phyloP scores from a whole-genome alignment of 2,113 vertebrate species.

The Ptychochromis oligacanthus region DNA sequence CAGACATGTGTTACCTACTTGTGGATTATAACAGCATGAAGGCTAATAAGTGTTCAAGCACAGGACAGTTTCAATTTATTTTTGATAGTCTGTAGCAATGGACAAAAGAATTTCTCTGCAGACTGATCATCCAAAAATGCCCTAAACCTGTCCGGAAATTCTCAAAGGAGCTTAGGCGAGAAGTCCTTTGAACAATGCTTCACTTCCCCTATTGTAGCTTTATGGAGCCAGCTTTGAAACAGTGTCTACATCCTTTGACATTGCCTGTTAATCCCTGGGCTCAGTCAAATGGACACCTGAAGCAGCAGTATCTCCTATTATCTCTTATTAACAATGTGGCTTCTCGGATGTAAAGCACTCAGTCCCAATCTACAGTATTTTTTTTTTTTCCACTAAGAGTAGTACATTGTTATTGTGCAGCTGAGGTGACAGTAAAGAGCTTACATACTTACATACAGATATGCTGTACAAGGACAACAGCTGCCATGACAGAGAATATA shows the following conservation, averaged over 20 bases:
- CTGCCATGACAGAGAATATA: slow-evolving; percentile 21
- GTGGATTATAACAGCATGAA: not conserved
- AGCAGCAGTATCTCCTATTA: slow-evolving; percentile 43
- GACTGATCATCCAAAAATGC: slow-evolving; percentile 52
- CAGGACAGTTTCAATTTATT: not conserved
- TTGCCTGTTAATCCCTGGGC: slow-evolving; percentile 54
- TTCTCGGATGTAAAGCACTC: slow-evolving; percentile 23
- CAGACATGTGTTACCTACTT: not conserved
- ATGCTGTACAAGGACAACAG: slow-evolving; percentile 15
- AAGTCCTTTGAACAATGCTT: slow-evolving; percentile 70
- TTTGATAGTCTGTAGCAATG: slow-evolving; percentile 37
- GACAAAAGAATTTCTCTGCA: slow-evolving; percentile 42
- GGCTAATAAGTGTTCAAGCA: not conserved
- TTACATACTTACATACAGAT: not conserved
- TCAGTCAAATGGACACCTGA: slow-evolving; percentile 60
- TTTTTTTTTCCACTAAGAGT: not conserved
- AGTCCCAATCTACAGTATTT: not conserved
- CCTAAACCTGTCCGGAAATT: slow-evolving; percentile 65
- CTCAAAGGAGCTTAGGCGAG: slow-evolving; percentile 63
- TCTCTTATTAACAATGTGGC: slow-evolving; percentile 27
- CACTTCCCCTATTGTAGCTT: slow-evolving; percentile 60
- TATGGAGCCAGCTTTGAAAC: slow-evolving; percentile 58
- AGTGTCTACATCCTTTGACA: slow-evolving; percentile 59
- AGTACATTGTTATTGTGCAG: slow-evolving; percentile 25
- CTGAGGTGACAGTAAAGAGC: slow-evolving; percentile 30